Conservation (phyloP, 92 coral and sea anemone genomes). For the Galaxea fascicularis region DNA sequence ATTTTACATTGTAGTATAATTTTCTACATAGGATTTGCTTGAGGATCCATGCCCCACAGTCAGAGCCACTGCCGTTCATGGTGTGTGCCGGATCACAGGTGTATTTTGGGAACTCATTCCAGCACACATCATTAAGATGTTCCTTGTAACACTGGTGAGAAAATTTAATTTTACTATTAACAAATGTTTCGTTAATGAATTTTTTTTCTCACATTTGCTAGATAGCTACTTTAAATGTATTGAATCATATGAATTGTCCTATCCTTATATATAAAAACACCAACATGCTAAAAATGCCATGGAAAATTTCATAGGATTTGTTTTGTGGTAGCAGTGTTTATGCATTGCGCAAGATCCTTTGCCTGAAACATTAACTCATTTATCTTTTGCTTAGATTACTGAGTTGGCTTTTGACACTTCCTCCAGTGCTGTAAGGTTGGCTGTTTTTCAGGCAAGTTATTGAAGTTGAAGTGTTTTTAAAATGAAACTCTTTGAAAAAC, state of each 20-base stretch:
- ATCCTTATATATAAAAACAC: too few relatives aligned
- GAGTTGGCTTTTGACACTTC: constrained; percentile 89
- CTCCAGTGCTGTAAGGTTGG: constrained; percentile 89
- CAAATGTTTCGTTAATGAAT: background rate
- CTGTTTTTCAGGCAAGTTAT: constrained; percentile 89
- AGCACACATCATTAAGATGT: constrained; percentile 80
- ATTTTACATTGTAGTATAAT: too few relatives aligned
- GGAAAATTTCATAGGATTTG: too few relatives aligned
- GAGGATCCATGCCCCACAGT: constrained; percentile 91
- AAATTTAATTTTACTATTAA: background rate
- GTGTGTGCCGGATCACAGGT: constrained; percentile 91
- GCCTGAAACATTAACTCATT: background rate
- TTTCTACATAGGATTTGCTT: constrained; percentile 71
- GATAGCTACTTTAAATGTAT: too few relatives aligned
- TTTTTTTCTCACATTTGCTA: too few relatives aligned
- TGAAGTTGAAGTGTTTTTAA: background rate
- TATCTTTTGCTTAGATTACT: constrained; percentile 55
- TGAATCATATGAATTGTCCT: too few relatives aligned
- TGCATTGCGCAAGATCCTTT: background rate
- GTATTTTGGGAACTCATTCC: constrained; percentile 98
- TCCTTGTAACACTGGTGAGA: constrained; percentile 87
- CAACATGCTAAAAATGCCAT: too few relatives aligned
- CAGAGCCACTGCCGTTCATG: constrained; percentile 94
- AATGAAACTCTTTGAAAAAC: too few relatives aligned
- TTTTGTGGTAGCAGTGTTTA: background rate